Percentiles rank a stretch among this genome's conserved stretches.
These are phyloP conservation scores for Bovichtus diacanthus DNA, from an alignment of 2,797 vertebrate species.

Conservation along the genomic window DNA sequence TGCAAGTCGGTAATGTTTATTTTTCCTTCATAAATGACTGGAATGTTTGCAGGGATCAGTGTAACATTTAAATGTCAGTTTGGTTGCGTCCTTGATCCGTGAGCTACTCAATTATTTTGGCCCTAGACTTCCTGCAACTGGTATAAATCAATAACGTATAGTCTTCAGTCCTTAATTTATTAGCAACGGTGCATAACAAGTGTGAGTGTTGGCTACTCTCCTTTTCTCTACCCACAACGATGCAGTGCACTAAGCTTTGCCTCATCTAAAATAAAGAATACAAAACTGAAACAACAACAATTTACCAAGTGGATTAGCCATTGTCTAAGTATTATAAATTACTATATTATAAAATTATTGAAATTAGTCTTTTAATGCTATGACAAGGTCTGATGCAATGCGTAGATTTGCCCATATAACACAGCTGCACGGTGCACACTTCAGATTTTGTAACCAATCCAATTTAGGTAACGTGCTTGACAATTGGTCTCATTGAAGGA, in stretches of 20 bases:
- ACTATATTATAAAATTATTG: not conserved
- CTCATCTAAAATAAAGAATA: not conserved
- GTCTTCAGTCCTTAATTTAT: conserved; percentile 5
- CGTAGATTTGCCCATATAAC: not conserved
- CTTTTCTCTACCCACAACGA: not conserved
- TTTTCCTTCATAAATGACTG: not conserved
- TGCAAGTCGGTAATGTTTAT: too few relatives aligned
- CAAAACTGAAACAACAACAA: not conserved
- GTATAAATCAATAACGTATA: not conserved
- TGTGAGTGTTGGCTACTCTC: conserved; percentile 12
- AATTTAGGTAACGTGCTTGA: too few relatives aligned
- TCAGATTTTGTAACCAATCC: not conserved
- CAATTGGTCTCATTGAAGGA: too few relatives aligned
- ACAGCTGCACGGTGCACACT: not conserved
- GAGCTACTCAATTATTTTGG: not conserved
- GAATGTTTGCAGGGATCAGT: not conserved
- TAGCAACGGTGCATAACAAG: not conserved
- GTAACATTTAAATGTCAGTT: not conserved
- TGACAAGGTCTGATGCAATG: too few relatives aligned
- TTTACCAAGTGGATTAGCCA: not conserved
- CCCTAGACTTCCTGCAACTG: not conserved
- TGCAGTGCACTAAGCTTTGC: not conserved
- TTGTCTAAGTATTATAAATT: not conserved
- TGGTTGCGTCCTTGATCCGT: not conserved
- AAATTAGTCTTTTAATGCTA: not conserved